phyloP scores from a whole-genome alignment of 2,113 vertebrate species.

The Vanacampus margaritifer region DNA sequence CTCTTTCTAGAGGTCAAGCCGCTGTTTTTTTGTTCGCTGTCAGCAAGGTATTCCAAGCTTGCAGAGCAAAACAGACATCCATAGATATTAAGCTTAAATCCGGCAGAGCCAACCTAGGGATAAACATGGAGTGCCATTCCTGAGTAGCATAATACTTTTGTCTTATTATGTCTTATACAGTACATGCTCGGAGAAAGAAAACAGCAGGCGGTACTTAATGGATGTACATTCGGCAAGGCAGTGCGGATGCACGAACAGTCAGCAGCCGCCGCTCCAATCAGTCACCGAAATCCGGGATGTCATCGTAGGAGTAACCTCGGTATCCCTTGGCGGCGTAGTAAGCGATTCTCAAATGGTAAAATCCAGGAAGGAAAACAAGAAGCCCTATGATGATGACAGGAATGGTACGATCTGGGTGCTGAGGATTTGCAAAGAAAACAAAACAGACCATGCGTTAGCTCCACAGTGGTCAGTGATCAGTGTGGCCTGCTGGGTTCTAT shows the following conservation, averaged over 20 bases:
- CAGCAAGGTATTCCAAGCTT: constrained; percentile 6
- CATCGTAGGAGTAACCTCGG: constrained; percentile 92
- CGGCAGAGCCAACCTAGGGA: constrained; percentile 2
- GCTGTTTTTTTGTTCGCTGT: neutral
- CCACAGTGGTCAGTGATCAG: too few relatives aligned
- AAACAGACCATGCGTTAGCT: neutral
- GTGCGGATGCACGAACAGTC: neutral
- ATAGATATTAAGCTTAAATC: neutral
- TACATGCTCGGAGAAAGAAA: constrained; percentile 31
- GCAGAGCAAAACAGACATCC: neutral
- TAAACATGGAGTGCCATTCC: neutral
- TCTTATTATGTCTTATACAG: neutral
- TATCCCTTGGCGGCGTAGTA: constrained; percentile 93
- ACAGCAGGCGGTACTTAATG: constrained; percentile 32
- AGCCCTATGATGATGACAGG: constrained; percentile 91
- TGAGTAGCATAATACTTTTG: neutral
- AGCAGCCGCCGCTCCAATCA: constrained; percentile 56
- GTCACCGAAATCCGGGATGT: constrained; percentile 95
- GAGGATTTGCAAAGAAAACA: constrained; percentile 17
- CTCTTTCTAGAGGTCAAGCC: neutral
- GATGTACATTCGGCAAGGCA: neutral
- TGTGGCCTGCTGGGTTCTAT: too few relatives aligned
- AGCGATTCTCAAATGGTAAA: constrained; percentile 94
- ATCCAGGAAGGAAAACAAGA: constrained; percentile 91
- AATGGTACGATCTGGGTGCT: constrained; percentile 87